These are phyloP conservation scores for Cantharis rufa DNA, from an alignment of 2,888 invertebrate genomes.

Conservation along the genomic window DNA sequence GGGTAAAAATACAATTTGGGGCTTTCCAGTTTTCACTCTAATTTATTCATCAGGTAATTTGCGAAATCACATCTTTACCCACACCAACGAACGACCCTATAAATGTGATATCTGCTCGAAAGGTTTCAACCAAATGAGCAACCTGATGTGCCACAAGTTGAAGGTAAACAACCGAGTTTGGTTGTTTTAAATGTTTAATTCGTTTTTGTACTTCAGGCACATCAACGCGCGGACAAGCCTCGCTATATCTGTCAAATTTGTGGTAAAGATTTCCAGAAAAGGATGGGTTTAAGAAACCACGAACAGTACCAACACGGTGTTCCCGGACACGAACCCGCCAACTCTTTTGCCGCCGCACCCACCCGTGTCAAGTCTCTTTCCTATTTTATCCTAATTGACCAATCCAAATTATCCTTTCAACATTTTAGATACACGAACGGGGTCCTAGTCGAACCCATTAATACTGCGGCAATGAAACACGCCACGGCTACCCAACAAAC, in stretches of 20 bases:
- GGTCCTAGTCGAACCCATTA: conserved; percentile 71
- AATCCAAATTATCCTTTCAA: not conserved
- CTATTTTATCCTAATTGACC: not conserved
- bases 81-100: conserved; percentile 78
- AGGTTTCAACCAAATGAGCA: conserved; percentile 82
- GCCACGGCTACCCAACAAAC: conserved; percentile 67
- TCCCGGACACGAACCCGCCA: conserved; percentile 47
- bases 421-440: conserved; percentile 56
- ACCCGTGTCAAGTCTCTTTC: conserved; percentile 9
- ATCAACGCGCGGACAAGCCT: conserved; percentile 60
- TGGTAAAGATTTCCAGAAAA: conserved; percentile 60
- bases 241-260: conserved; percentile 61
- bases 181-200: not conserved
- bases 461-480: conserved; percentile 71
- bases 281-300: conserved; percentile 60
- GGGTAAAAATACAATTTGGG: conserved; percentile 57
- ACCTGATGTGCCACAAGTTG: conserved; percentile 77
- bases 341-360: not conserved
- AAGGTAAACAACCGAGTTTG: conserved; percentile 59
- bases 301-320: conserved; percentile 63
- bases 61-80: conserved; percentile 76
- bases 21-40: not conserved
- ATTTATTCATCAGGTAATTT: conserved; percentile 63
- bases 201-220: conserved; percentile 48
- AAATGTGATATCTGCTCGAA: conserved; percentile 74